Evolutionary conservation across 2,113 vertebrate species (phyloP).

Genomic region (Xiphophorus couchianus): DNA sequence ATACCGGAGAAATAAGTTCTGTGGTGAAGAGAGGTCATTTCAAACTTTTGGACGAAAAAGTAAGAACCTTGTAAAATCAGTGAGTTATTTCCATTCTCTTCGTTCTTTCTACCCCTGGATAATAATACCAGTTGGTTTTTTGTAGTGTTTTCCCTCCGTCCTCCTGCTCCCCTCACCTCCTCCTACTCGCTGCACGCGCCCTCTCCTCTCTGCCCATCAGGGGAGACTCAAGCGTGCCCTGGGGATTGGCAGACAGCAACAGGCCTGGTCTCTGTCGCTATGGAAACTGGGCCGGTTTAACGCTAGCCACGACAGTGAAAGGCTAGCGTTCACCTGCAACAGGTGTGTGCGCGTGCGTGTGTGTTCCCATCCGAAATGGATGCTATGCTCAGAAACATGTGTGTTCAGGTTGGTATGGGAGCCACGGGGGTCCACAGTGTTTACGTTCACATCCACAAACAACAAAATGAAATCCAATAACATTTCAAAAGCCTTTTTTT

Average conservation of each 20-base stretch:
- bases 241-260: conserved; percentile 42
- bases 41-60: no score
- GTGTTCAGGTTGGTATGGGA: conserved; percentile 11
- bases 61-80: no score
- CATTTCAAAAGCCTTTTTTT: no score
- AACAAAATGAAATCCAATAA: no score
- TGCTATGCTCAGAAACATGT: conserved; percentile 29
- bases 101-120: neutral
- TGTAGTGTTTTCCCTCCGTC: neutral
- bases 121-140: neutral
- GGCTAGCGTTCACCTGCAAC: conserved; percentile 33
- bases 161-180: neutral
- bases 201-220: conserved; percentile 1
- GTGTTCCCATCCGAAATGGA: conserved; percentile 1
- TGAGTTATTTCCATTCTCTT: neutral
- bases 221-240: conserved; percentile 45
- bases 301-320: conserved; percentile 60
- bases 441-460: no score
- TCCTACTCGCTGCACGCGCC: neutral
- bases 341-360: conserved; percentile 31
- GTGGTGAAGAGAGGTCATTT: neutral
- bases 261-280: conserved; percentile 56
- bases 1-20: neutral
- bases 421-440: neutral
- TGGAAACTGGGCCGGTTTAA: conserved; percentile 78